Conservation (phyloP, 2,888 invertebrate genomes). For the Cephus spinipes region DNA sequence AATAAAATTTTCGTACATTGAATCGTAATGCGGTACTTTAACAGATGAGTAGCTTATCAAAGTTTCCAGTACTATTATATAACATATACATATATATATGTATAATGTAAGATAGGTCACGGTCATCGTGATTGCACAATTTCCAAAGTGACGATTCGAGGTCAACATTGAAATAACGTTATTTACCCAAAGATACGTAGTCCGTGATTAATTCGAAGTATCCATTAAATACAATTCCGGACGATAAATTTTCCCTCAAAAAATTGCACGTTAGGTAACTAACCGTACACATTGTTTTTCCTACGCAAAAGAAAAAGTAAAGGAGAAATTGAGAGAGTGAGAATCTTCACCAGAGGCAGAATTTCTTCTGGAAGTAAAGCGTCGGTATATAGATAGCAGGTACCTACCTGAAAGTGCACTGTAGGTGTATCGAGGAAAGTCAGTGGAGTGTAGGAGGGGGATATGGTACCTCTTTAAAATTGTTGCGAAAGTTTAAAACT, state of each 20-base stretch:
- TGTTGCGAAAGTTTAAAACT: conserved; percentile 30
- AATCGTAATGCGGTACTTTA: background rate
- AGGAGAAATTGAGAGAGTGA: background rate
- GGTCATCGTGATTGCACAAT: conserved; percentile 31
- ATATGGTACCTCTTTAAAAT: background rate
- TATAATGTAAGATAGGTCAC: conserved; percentile 24
- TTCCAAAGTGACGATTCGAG: background rate
- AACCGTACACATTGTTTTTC: background rate
- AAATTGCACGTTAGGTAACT: background rate
- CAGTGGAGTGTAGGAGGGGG: background rate
- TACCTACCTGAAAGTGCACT: background rate
- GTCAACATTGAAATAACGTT: conserved; percentile 37
- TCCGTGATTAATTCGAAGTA: conserved; percentile 38
- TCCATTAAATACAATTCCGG: conserved; percentile 32
- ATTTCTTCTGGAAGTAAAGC: background rate
- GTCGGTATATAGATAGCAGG: background rate
- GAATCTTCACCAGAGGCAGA: background rate
- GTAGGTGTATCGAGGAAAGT: background rate
- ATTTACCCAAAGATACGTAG: conserved; percentile 39
- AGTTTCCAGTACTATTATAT: background rate
- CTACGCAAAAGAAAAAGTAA: background rate
- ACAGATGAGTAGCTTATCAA: background rate
- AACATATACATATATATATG: conserved; percentile 6
- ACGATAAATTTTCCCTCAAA: background rate
- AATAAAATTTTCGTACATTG: background rate